Evolutionary conservation across 2,888 invertebrate species (phyloP).

Genomic region (Tolmerus cingulatus): DNA sequence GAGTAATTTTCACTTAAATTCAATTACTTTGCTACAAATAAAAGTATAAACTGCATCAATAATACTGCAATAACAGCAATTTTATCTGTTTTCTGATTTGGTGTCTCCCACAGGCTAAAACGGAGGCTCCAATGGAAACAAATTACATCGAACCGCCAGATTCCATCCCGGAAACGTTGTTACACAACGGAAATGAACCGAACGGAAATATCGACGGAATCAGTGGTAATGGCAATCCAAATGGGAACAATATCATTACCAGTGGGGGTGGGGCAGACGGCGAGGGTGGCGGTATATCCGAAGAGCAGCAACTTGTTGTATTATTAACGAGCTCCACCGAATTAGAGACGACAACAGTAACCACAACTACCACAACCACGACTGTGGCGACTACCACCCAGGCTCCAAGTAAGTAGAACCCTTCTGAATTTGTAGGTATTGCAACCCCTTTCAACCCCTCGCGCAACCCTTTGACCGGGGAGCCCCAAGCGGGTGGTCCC

Average conservation of each 20-base stretch:
- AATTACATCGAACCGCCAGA: conserved; percentile 63
- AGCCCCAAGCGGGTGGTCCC: neutral
- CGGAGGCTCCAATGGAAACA: conserved; percentile 59
- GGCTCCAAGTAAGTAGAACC: conserved; percentile 66
- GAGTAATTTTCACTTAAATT: neutral
- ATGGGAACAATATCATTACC: conserved; percentile 49
- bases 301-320: conserved; percentile 60
- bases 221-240: conserved; percentile 53
- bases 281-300: conserved; percentile 54
- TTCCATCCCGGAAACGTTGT: conserved; percentile 57
- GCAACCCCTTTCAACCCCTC: neutral
- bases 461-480: neutral
- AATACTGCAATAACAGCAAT: neutral
- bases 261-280: conserved; percentile 24
- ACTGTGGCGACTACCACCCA: conserved; percentile 67
- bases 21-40: neutral
- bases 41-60: neutral
- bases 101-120: conserved; percentile 24
- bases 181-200: conserved; percentile 62
- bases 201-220: conserved; percentile 60
- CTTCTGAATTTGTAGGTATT: neutral
- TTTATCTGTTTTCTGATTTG: neutral
- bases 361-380: conserved; percentile 69
- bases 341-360: conserved; percentile 61
- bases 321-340: conserved; percentile 64